phyloP scores from a whole-genome alignment of 2,888 invertebrate species.

The Malthinus seriepunctatus region DNA sequence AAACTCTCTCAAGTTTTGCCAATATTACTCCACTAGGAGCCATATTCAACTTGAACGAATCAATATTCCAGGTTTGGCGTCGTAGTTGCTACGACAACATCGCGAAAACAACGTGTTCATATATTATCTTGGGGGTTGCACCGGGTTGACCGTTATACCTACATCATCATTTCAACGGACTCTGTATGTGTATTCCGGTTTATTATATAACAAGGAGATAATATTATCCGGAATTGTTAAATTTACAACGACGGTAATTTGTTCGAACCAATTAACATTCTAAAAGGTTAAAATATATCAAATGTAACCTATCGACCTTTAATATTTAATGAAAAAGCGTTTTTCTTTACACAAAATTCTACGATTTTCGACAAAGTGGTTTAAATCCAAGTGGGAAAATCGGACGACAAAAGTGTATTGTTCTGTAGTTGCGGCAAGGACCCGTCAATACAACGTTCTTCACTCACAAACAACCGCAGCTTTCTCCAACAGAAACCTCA shows the following conservation, averaged over 20 bases:
- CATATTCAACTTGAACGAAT: conserved; percentile 27
- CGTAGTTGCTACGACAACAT: conserved; percentile 24
- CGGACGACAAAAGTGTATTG: conserved; percentile 51
- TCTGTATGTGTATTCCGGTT: conserved; percentile 27
- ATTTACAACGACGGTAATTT: conserved; percentile 47
- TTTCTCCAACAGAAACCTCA: conserved; percentile 38
- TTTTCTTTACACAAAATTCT: too few relatives aligned
- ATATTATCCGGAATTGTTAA: conserved; percentile 40
- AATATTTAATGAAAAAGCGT: not conserved
- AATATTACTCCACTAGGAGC: conserved; percentile 10
- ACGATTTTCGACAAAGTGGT: not conserved
- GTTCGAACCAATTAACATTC: conserved; percentile 48
- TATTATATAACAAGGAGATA: conserved; percentile 34
- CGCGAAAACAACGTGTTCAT: conserved; percentile 28
- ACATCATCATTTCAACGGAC: conserved; percentile 30
- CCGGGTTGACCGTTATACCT: conserved; percentile 26
- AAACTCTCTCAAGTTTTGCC: not conserved
- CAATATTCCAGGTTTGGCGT: conserved; percentile 23
- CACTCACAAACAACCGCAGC: conserved; percentile 45
- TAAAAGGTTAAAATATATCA: conserved; percentile 42
- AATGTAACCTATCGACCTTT: conserved; percentile 26
- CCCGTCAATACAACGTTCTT: conserved; percentile 46
- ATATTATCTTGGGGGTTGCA: conserved; percentile 28
- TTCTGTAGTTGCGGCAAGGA: conserved; percentile 49
- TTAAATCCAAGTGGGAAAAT: conserved; percentile 5